Conservation (phyloP, 2,888 invertebrate species). For the Diaphora mendica region DNA sequence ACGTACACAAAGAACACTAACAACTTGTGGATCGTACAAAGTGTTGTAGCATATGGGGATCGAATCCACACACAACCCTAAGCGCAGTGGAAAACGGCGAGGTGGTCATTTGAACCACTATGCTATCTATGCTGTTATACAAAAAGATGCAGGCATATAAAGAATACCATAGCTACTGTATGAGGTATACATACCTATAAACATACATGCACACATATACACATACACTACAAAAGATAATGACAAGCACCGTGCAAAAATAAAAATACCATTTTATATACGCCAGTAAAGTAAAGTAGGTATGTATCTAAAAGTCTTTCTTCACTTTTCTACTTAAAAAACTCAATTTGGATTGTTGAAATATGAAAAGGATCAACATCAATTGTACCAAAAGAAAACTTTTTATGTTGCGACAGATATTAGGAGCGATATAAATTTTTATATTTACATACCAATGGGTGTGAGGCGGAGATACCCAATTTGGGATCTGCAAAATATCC, state of each 20-base stretch:
- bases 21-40: no score
- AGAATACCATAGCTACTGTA: not conserved
- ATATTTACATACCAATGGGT: slow-evolving; percentile 51
- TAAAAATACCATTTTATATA: not conserved
- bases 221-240: slow-evolving; percentile 16
- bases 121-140: no score
- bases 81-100: no score
- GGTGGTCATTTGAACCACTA: no score
- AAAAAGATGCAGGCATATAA: not conserved
- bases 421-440: slow-evolving; percentile 43
- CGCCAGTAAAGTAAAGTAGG: slow-evolving; percentile 16
- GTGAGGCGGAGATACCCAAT: slow-evolving; percentile 41
- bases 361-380: slow-evolving; percentile 52
- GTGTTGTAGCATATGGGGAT: no score
- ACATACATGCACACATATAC: no score
- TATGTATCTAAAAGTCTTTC: slow-evolving; percentile 19
- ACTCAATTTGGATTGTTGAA: slow-evolving; percentile 44
- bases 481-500: slow-evolving; percentile 39
- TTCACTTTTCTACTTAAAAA: slow-evolving; percentile 30
- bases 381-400: slow-evolving; percentile 47
- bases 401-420: slow-evolving; percentile 41
- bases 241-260: slow-evolving; percentile 6
- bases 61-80: no score
- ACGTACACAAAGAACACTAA: no score
- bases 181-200: no score